phyloP scores from a whole-genome alignment of 2,113 vertebrate species.

The Oncorhynchus keta region DNA sequence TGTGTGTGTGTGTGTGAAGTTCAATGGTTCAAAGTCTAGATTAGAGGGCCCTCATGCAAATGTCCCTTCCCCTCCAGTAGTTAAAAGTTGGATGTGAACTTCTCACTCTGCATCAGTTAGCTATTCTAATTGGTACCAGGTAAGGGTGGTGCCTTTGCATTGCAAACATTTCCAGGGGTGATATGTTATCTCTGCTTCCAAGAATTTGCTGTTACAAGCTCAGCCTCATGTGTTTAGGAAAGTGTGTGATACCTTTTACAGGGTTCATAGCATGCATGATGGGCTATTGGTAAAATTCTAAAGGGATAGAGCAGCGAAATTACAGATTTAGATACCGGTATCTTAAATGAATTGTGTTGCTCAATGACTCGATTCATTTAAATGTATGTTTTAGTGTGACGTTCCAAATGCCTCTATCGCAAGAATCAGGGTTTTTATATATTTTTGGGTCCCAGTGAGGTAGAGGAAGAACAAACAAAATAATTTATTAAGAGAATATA shows the following conservation, averaged over 20 bases:
- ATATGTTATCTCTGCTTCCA: slow-evolving; percentile 11
- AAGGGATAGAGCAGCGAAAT: too few relatives aligned
- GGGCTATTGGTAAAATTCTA: too few relatives aligned
- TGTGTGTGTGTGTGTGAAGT: slow-evolving; percentile 24
- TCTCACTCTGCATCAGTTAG: slow-evolving; percentile 2
- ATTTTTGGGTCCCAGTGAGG: neutral
- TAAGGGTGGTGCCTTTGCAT: slow-evolving; percentile 4
- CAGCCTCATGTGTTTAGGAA: neutral
- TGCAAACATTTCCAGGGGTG: neutral
- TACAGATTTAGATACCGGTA: too few relatives aligned
- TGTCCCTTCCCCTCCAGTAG: neutral
- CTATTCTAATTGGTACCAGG: neutral
- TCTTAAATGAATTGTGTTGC: too few relatives aligned
- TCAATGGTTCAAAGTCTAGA: slow-evolving; percentile 32
- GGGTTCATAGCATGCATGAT: too few relatives aligned
- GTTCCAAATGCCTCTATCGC: too few relatives aligned
- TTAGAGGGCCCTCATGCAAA: slow-evolving; percentile 29
- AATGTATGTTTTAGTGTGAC: too few relatives aligned
- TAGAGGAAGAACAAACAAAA: neutral
- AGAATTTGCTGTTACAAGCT: neutral
- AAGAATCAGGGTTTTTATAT: too few relatives aligned
- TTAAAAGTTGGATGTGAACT: slow-evolving; percentile 3
- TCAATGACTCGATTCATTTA: too few relatives aligned
- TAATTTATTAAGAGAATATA: too few relatives aligned
- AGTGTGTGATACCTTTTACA: neutral